Base-by-base conservation (phyloP, 2,113 vertebrate genomes). In the Gavialis gangeticus region DNA sequence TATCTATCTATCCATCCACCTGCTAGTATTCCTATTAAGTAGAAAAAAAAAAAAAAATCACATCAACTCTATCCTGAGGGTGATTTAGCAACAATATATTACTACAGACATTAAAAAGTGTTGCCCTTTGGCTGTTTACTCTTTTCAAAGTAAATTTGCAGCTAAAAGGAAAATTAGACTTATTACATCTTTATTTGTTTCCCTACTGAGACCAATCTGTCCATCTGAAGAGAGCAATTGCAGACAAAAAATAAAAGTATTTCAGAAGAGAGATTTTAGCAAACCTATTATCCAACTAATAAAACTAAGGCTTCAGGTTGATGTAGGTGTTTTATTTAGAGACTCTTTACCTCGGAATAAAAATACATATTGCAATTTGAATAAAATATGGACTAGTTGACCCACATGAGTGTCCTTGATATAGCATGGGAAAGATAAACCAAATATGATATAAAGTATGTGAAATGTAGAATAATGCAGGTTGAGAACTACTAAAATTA, bases 91-190 rank as follows among this genome's bases (percentile, higher is more conserved):
- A 94, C 93, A 84, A 85, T 67, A 58, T 69, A 30, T 59, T 87
- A 34, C 84, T 85, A 25, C 34, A 91, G 67, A 82, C 66, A 89
- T 82, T 76, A 84, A 90, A 90, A 76, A 46, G 54, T 60, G 27
- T 67, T 37, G 82, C 37, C 73, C 22, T 83, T 95, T 89, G 71
- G 75, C 59, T 55, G 11, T 57, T 79, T 87, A 37, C 55, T 89
- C 21, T 75, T 88, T 91, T 82, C 69, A 89, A 30, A 81, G 86
- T 55, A 95, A 84, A 96, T 88, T 91, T 91, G 89, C 85, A 94
- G 64, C 77, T 85, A 75, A 85, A 93, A 90, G 56, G 60, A 90
- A 94, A 96, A 56, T 5, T 54, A 88, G 63, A 79, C 54, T 79
- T 85, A 91, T 56, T 91, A 95, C 86, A 94, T 94, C n/a, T 5